Evolutionary conservation across 2,797 vertebrate genomes (phyloP), one percentile per base, ranked within the genome.

Genomic region (Tamandua tetradactyla): DNA sequence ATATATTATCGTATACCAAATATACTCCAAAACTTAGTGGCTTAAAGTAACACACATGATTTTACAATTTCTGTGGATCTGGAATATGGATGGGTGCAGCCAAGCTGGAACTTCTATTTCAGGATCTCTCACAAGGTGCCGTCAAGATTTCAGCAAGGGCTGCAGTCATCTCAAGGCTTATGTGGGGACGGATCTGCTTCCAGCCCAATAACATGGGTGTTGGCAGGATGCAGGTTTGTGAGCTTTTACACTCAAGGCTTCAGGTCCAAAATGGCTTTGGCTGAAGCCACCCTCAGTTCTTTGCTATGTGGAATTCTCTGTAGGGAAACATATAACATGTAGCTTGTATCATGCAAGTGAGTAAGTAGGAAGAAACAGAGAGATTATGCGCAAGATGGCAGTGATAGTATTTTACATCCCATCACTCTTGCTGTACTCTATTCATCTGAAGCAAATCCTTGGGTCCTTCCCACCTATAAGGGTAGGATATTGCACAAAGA

Each of bases 31-130:
- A 79, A 84, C n/a, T 10, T 17, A 78, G 42, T 42, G 61, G 25
- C 52, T 92, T 71, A 71, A 90, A 89, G 76, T 22, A 68, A 27
- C 47, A 80, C 22, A 23, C 22, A 89, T 81, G 79, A 69, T 90
- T 83, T 78, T 57, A 76, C n/a, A 27, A n/a, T 83, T 84, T 87
- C 30, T 90, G 32, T 90, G 59, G 49, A 35, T 62, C 14, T 47
- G 64, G 14, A 93, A 49, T 49, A 64, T 49, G 27, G 17, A 64
- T 49, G 27, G 17, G 42, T 25, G 25, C 18, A 35, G 32, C 25
- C 79, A 18, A 69, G 37, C n/a, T 40, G 40, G 78, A 47, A 66
- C 49, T 27, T 80, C 35, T n/a, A 6, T 80, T 35, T 86, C 18
- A 8, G 17, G n/a, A 49, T 35, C 4, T 62, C 55, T 66, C 69